Conservation (phyloP, 2,797 vertebrate genomes). For the Champsocephalus esox region DNA sequence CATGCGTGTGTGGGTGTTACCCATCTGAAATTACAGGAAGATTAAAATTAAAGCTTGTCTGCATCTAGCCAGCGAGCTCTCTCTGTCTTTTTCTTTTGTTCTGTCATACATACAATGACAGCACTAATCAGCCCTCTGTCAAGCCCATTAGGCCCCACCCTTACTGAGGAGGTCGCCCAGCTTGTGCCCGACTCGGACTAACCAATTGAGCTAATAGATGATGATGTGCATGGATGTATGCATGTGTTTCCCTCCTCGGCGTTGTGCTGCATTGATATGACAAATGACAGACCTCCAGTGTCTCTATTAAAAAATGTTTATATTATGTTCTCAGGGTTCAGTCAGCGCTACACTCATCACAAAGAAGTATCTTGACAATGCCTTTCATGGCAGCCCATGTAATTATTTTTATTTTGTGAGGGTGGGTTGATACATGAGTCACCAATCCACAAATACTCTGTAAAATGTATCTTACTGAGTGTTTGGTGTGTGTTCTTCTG, state of each 20-base stretch:
- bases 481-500: background rate
- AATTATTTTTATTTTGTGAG: background rate
- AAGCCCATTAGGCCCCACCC: conserved; percentile 63
- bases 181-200: conserved; percentile 58
- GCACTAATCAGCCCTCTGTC: conserved; percentile 73
- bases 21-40: conserved; percentile 69
- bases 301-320: conserved; percentile 60
- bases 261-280: conserved; percentile 46
- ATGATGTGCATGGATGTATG: conserved; percentile 56
- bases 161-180: conserved; percentile 71
- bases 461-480: background rate
- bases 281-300: conserved; percentile 55
- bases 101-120: conserved; percentile 42
- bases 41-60: conserved; percentile 73
- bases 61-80: conserved; percentile 52
- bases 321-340: conserved; percentile 53
- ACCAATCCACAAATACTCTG: conserved; percentile 50
- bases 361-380: conserved; percentile 42
- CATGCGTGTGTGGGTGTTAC: conserved; percentile 49
- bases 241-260: conserved; percentile 18
- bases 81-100: conserved; percentile 32
- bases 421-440: conserved; percentile 63
- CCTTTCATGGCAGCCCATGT: conserved; percentile 27
- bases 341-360: conserved; percentile 50
- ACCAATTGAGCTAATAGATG: conserved; percentile 61